Evolutionary conservation across 1,140 invertebrate genomes (phyloP).

Genomic region (Atta cephalotes): DNA sequence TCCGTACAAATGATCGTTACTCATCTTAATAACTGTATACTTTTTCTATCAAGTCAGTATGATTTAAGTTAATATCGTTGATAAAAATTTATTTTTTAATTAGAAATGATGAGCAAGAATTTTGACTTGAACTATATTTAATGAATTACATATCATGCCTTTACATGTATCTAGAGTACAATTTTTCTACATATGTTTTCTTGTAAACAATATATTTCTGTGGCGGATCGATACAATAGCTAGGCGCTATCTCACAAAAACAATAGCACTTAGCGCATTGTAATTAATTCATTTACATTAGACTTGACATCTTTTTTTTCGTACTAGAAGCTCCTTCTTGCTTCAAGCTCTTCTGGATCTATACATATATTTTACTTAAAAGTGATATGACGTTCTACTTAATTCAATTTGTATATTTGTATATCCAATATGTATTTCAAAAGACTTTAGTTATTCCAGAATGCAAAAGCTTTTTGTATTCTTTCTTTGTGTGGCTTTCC

Average conservation of each 20-base stretch:
- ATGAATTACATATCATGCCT: background rate
- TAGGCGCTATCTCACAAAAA: too few species aligned
- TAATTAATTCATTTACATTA: too few species aligned
- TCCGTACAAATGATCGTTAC: background rate
- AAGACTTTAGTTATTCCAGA: conserved; percentile 83
- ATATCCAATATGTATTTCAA: background rate
- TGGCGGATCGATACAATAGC: too few species aligned
- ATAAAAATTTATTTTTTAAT: conserved; percentile 19
- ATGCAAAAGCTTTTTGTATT: conserved; percentile 83
- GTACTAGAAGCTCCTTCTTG: too few species aligned
- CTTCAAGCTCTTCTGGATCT: too few species aligned
- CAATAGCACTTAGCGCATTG: too few species aligned
- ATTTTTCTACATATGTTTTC: conserved; percentile 28
- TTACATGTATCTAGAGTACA: conserved; percentile 28
- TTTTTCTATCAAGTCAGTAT: background rate
- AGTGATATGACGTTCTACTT: background rate
- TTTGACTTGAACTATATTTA: background rate
- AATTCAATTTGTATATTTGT: background rate
- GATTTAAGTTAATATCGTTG: conserved; percentile 10
- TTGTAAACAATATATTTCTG: conserved; percentile 19
- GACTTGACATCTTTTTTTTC: too few species aligned
- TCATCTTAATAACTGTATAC: background rate
- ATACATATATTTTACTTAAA: conserved; percentile 11
- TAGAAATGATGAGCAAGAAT: background rate
- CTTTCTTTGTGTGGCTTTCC: conserved; percentile 80